Percentiles rank a stretch among this genome's conserved stretches.
phyloP scores from a whole-genome alignment of 2,797 vertebrate genomes.

The Notoglanidium macrostoma region DNA sequence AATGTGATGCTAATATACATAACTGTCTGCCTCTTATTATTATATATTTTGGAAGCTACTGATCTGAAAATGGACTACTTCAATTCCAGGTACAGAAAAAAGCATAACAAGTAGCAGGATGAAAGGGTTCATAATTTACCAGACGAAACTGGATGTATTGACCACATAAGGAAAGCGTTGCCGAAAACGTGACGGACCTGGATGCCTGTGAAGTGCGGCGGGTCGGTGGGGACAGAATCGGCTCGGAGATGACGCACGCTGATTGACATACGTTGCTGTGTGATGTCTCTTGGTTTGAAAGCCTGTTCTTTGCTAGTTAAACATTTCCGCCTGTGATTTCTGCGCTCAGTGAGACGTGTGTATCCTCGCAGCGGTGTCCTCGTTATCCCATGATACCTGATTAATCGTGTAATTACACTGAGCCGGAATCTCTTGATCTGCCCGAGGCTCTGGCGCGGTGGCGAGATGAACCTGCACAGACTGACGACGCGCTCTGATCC shows the following conservation, averaged over 20 bases:
- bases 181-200: background rate
- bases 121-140: background rate
- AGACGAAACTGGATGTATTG: background rate
- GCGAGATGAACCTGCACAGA: conserved; percentile 35
- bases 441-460: conserved; percentile 3
- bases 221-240: background rate
- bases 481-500: conserved; percentile 25
- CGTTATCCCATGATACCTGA: conserved; percentile 9
- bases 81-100: no score
- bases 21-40: background rate
- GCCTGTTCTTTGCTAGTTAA: background rate
- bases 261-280: background rate
- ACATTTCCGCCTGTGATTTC: background rate
- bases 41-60: background rate
- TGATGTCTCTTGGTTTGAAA: background rate
- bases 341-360: background rate
- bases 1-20: background rate
- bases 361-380: background rate
- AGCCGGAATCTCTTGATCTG: background rate
- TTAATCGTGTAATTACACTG: conserved; percentile 33
- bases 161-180: background rate
- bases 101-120: background rate
- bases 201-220: background rate
- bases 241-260: background rate
- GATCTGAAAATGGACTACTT: background rate